phyloP scores from a whole-genome alignment of 2,113 vertebrate genomes.

The Ranitomeya variabilis region DNA sequence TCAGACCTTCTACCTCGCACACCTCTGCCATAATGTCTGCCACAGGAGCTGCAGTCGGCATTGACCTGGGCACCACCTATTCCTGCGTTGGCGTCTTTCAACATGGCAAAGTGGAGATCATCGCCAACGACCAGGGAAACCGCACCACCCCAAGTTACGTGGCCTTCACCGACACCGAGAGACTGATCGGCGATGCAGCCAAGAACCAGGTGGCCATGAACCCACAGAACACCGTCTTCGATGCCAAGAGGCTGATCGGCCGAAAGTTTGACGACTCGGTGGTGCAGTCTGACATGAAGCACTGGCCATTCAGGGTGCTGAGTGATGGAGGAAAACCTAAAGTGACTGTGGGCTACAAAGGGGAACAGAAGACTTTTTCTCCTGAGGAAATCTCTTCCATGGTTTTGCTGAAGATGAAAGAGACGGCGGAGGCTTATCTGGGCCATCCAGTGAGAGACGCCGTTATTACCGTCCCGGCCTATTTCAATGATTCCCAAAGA shows the following conservation, averaged over 20 bases:
- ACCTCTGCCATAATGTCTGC: neutral
- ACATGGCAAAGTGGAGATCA: constrained; percentile 4
- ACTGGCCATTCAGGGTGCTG: constrained; percentile 32
- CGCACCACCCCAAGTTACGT: neutral
- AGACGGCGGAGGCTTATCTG: neutral
- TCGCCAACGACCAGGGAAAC: neutral
- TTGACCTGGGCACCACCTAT: constrained; percentile 1
- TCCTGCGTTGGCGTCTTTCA: constrained; percentile 4
- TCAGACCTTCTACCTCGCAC: too few species aligned
- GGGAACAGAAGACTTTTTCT: too few species aligned
- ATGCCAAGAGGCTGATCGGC: constrained; percentile 46
- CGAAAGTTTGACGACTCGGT: constrained; percentile 46
- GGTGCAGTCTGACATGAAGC: constrained; percentile 38
- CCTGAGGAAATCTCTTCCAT: constrained; percentile 48
- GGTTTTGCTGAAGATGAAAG: constrained; percentile 51
- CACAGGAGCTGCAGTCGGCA: neutral
- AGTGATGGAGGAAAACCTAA: neutral
- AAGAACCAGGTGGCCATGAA: constrained; percentile 19
- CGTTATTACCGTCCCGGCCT: neutral
- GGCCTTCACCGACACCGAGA: neutral
- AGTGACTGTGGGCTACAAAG: too few species aligned
- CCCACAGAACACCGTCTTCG: neutral
- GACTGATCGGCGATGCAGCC: neutral
- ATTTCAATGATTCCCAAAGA: neutral
- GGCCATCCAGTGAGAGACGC: neutral